A percentile compares a stretch with the other conserved stretches of the same genome.
These are phyloP conservation scores for Pinctada fucata DNA, from an alignment of 2,888 invertebrate genomes.

Conservation along the genomic window DNA sequence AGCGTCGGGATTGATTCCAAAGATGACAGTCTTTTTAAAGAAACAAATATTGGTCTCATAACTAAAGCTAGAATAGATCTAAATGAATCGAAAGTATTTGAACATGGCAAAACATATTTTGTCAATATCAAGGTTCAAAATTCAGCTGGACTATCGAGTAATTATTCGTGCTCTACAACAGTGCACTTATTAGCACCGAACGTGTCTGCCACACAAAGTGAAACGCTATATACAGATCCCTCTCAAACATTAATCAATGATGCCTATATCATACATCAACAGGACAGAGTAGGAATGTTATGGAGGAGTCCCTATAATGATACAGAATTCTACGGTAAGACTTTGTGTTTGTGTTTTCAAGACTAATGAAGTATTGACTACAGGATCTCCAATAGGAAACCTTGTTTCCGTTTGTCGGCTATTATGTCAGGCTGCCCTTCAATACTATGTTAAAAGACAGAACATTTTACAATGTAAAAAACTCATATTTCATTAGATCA, in stretches of 20 bases:
- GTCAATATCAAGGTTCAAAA: constrained; percentile 50
- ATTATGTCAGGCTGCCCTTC: too few relatives aligned
- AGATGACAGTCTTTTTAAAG: constrained; percentile 5
- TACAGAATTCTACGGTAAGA: constrained; percentile 38
- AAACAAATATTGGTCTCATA: constrained; percentile 31
- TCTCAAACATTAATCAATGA: background rate
- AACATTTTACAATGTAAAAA: too few relatives aligned
- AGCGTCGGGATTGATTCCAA: constrained; percentile 36
- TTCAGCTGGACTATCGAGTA: constrained; percentile 37
- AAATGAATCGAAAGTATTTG: background rate
- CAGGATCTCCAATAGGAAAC: too few relatives aligned
- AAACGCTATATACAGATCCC: constrained; percentile 15
- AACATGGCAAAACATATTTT: constrained; percentile 44
- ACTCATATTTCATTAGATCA: too few relatives aligned
- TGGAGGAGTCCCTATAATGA: constrained; percentile 26
- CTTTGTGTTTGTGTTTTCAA: too few relatives aligned
- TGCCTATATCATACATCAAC: background rate
- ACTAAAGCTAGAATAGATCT: constrained; percentile 19
- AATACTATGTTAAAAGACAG: too few relatives aligned
- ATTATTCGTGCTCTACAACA: constrained; percentile 28
- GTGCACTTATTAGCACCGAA: constrained; percentile 29
- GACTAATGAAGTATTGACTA: too few relatives aligned
- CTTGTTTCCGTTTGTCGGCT: too few relatives aligned
- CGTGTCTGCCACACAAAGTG: constrained; percentile 7
- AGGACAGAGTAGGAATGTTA: constrained; percentile 26